Conservation (phyloP, 2,888 invertebrate species). For the Andrena minutula region DNA sequence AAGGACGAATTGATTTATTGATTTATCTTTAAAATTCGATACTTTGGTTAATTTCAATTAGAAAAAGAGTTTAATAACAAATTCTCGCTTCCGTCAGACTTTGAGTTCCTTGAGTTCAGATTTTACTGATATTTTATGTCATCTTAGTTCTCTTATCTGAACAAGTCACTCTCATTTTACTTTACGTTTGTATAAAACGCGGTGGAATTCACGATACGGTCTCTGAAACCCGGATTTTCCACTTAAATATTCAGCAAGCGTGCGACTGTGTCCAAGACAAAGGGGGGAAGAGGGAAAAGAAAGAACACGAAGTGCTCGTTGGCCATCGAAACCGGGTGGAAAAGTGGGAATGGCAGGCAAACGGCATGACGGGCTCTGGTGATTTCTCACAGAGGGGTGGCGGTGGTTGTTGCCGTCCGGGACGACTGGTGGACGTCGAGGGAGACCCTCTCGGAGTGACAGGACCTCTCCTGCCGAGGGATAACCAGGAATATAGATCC, state of each 20-base stretch:
- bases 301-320: constrained; percentile 45
- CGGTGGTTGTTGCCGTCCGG: constrained; percentile 82
- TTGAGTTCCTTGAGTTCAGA: too few species aligned
- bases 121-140: too few species aligned
- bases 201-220: too few species aligned
- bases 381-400: constrained; percentile 83
- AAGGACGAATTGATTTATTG: neutral
- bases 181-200: too few species aligned
- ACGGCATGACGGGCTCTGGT: constrained; percentile 77
- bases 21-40: neutral
- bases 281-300: neutral
- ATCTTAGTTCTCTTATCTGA: too few species aligned
- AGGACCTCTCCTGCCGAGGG: constrained; percentile 82
- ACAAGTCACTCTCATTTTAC: too few species aligned
- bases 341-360: constrained; percentile 52
- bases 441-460: constrained; percentile 84
- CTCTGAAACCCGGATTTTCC: neutral
- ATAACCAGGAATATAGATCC: constrained; percentile 91
- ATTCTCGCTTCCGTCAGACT: too few species aligned
- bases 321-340: constrained; percentile 57
- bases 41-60: too few species aligned
- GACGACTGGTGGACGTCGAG: constrained; percentile 83
- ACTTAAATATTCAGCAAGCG: neutral
- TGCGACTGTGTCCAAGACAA: neutral
- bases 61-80: too few species aligned